Conservation (phyloP, 2,113 vertebrate species). For the Tringa solitaria region DNA sequence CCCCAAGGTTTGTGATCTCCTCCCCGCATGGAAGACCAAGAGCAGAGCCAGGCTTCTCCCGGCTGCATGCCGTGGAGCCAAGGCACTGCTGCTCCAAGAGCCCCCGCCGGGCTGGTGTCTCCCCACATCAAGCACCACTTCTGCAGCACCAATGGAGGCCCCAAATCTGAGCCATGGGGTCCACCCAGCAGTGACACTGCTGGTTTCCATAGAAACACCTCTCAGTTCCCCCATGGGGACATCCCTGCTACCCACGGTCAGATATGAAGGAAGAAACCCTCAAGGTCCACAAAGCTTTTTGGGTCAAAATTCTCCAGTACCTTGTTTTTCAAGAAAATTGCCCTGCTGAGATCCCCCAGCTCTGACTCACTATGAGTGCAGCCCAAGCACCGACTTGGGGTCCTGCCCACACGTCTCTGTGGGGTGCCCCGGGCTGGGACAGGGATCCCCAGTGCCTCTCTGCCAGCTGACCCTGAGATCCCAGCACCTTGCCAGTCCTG, state of each 20-base stretch:
- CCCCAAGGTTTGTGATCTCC: not conserved
- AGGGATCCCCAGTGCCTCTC: not conserved
- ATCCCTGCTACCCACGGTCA: not conserved
- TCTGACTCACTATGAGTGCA: not conserved
- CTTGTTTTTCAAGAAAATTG: not conserved
- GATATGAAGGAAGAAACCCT: not conserved
- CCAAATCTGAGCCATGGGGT: not conserved
- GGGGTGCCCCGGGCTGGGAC: rapidly evolving
- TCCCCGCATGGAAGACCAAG: rapidly evolving
- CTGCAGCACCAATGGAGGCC: not conserved
- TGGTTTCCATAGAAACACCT: not conserved
- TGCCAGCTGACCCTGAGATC: not conserved
- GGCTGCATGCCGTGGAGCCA: rapidly evolving
- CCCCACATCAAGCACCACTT: rapidly evolving
- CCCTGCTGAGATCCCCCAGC: not conserved
- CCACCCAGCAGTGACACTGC: not conserved
- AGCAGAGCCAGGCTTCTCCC: not conserved
- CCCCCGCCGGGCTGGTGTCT: not conserved
- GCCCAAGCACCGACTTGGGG: not conserved
- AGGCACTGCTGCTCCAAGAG: rapidly evolving
- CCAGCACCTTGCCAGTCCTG: not conserved
- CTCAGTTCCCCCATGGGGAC: not conserved
- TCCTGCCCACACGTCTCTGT: not conserved
- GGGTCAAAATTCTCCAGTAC: not conserved
- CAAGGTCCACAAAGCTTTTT: not conserved